Evolutionary conservation across 2,797 vertebrate genomes (phyloP).

Genomic region (Peromyscus melanophrys): DNA sequence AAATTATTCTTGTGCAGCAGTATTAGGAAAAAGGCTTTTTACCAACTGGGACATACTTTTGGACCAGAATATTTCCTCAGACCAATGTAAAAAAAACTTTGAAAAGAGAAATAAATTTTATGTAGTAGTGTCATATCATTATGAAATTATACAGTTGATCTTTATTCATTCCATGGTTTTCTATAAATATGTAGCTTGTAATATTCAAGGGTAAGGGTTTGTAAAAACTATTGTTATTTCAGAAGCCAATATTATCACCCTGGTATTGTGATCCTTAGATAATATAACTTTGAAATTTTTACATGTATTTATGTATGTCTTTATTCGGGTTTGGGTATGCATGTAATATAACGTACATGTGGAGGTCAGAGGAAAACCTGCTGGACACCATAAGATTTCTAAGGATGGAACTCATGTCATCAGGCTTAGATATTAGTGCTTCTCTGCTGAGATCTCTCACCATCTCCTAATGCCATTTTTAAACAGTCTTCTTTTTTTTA

Average conservation of each 20-base stretch:
- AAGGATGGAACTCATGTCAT: neutral
- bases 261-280: neutral
- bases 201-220: neutral
- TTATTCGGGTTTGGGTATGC: neutral
- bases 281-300: neutral
- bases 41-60: neutral
- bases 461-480: neutral
- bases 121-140: neutral
- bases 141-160: neutral
- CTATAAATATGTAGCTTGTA: constrained; percentile 1
- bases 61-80: neutral
- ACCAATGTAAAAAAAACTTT: constrained; percentile 23
- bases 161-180: constrained; percentile 10
- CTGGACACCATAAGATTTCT: neutral
- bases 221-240: neutral
- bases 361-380: neutral
- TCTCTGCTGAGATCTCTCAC: neutral
- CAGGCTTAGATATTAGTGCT: neutral
- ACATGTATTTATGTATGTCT: neutral
- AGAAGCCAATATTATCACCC: neutral
- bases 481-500: neutral
- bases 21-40: neutral
- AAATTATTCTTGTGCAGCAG: neutral
- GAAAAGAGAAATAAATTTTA: neutral
- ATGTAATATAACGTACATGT: neutral